A percentile compares a stretch with the other conserved stretches of the same genome.
These are phyloP conservation scores for Rhea americana DNA, from an alignment of 2,113 vertebrate species.

Conservation along the genomic window DNA sequence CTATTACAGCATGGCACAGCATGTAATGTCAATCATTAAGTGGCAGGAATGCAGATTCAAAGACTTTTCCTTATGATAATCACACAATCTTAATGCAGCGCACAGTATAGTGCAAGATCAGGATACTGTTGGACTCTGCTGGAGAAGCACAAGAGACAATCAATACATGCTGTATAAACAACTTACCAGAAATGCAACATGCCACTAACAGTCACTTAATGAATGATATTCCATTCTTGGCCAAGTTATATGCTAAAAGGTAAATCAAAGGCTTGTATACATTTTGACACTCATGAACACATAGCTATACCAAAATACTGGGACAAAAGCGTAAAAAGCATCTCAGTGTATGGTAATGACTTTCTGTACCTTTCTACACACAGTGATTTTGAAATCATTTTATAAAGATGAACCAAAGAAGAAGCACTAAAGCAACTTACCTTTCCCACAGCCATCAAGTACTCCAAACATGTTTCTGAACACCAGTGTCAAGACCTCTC, in stretches of 20 bases:
- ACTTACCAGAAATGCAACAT: not conserved
- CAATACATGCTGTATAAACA: not conserved
- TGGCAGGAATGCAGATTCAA: slow-evolving; percentile 56
- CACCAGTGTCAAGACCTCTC: not conserved
- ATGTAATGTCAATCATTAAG: slow-evolving; percentile 53
- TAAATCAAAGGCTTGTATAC: not conserved
- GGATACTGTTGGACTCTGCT: not conserved
- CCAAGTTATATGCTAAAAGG: not conserved
- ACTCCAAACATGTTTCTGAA: not conserved
- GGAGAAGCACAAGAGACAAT: slow-evolving; percentile 12
- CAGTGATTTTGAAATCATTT: not conserved
- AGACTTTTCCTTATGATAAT: slow-evolving; percentile 48
- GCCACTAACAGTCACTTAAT: not conserved
- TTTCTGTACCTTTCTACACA: not conserved
- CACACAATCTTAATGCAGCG: not conserved
- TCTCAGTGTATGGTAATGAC: not conserved
- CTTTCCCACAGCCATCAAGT: not conserved
- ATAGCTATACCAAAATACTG: not conserved
- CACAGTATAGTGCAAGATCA: not conserved
- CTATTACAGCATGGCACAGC: slow-evolving; percentile 36
- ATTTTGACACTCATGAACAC: not conserved
- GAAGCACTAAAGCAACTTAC: not conserved
- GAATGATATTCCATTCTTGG: not conserved
- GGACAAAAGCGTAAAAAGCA: not conserved
- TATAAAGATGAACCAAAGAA: not conserved